phyloP scores from a whole-genome alignment of 1,140 invertebrate species.

The Halyomorpha halys region DNA sequence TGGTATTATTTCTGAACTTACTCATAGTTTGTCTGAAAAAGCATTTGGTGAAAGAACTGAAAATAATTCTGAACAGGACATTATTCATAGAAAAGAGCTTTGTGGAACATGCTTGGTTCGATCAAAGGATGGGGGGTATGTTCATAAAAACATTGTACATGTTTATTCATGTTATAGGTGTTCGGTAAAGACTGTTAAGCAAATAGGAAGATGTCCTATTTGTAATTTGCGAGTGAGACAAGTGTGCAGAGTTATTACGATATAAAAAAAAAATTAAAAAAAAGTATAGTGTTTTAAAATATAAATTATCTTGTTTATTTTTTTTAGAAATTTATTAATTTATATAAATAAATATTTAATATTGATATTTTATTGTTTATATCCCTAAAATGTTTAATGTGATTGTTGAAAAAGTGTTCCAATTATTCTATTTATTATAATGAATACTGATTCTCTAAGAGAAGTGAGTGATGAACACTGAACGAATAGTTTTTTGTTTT shows the following conservation, averaged over 20 bases:
- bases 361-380: no score
- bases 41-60: neutral
- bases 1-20: neutral
- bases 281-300: no score
- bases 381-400: no score
- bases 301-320: no score
- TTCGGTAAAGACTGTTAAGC: constrained; percentile 22
- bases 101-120: constrained; percentile 21
- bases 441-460: no score
- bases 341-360: no score
- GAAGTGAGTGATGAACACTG: no score
- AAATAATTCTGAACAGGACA: constrained; percentile 2
- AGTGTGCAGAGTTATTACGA: constrained; percentile 16
- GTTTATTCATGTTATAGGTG: constrained; percentile 23
- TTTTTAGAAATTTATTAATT: no score
- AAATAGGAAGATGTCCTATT: constrained; percentile 23
- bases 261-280: neutral
- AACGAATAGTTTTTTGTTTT: no score
- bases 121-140: constrained; percentile 22
- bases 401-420: no score
- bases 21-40: neutral
- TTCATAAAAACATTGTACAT: constrained; percentile 23
- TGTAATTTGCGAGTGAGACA: constrained; percentile 18
- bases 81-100: neutral
- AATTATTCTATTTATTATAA: no score